Conservation (phyloP, 2,888 invertebrate species). For the Dendrolimus pini region DNA sequence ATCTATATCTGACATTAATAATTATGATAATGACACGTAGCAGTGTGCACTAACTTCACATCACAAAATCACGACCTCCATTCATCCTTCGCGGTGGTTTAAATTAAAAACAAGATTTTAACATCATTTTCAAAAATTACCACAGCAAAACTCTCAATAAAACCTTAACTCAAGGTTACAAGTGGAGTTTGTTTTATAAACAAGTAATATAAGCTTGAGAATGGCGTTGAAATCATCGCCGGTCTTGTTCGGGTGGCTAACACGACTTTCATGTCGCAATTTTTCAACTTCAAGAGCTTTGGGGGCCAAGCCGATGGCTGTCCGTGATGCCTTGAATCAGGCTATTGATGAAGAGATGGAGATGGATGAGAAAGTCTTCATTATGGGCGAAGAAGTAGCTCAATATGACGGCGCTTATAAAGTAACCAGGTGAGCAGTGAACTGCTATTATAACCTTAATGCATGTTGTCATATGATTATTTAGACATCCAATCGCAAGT, state of each 20-base stretch:
- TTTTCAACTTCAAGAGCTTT: slow-evolving; percentile 59
- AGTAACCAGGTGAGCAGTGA: slow-evolving; percentile 79
- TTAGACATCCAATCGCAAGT: background rate
- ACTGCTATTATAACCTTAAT: background rate
- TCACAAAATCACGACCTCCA: slow-evolving; percentile 54
- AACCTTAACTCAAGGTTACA: slow-evolving; percentile 22
- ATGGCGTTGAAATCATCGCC: slow-evolving; percentile 71
- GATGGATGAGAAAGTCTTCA: slow-evolving; percentile 92
- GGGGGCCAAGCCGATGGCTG: slow-evolving; percentile 85
- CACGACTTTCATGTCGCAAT: slow-evolving; percentile 50
- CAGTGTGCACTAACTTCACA: slow-evolving; percentile 19
- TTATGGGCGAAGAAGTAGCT: slow-evolving; percentile 99
- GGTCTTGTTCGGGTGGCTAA: slow-evolving; percentile 44
- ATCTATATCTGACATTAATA: slow-evolving; percentile 14
- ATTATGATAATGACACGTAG: slow-evolving; percentile 9
- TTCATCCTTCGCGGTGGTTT: slow-evolving; percentile 58
- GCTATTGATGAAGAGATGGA: slow-evolving; percentile 98
- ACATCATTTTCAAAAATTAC: slow-evolving; percentile 40
- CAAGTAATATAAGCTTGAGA: slow-evolving; percentile 37
- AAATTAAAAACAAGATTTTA: slow-evolving; percentile 32
- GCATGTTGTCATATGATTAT: background rate
- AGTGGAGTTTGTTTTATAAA: slow-evolving; percentile 26
- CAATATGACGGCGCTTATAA: slow-evolving; percentile 98
- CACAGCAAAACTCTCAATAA: slow-evolving; percentile 21
- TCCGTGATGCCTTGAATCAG: slow-evolving; percentile 96